Conservation (phyloP, 2,888 invertebrate species). For the Trachelus stipa region DNA sequence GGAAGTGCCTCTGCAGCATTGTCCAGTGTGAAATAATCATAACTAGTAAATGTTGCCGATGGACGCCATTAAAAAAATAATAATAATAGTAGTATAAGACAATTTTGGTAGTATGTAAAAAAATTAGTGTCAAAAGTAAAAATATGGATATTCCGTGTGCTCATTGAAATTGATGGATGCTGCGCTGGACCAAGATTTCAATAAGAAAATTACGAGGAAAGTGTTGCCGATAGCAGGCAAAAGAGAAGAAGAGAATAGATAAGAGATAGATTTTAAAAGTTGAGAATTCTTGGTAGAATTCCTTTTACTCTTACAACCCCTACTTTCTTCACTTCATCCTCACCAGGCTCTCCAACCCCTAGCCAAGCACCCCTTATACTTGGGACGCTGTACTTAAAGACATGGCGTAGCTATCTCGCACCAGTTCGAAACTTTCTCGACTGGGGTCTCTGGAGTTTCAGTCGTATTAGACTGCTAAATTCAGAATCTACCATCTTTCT, state of each 20-base stretch:
- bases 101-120: neutral
- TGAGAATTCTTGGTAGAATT: constrained; percentile 3
- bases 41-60: neutral
- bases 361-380: neutral
- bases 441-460: constrained; percentile 37
- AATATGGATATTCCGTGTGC: neutral
- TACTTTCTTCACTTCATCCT: neutral
- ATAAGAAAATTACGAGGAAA: constrained; percentile 22
- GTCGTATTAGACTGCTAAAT: constrained; percentile 53
- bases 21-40: neutral
- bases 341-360: neutral
- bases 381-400: neutral
- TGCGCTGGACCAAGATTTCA: neutral
- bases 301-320: neutral
- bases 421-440: neutral
- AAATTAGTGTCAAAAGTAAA: neutral
- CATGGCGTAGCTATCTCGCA: neutral
- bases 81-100: neutral
- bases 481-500: constrained; percentile 38
- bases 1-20: constrained; percentile 28
- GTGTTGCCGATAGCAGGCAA: neutral
- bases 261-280: constrained; percentile 13
- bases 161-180: neutral
- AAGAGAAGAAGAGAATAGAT: neutral
- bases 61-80: neutral